Evolutionary conservation across 2,113 vertebrate species (phyloP), one percentile per base, ranked within the genome.

Genomic region (Lagopus leucura): DNA sequence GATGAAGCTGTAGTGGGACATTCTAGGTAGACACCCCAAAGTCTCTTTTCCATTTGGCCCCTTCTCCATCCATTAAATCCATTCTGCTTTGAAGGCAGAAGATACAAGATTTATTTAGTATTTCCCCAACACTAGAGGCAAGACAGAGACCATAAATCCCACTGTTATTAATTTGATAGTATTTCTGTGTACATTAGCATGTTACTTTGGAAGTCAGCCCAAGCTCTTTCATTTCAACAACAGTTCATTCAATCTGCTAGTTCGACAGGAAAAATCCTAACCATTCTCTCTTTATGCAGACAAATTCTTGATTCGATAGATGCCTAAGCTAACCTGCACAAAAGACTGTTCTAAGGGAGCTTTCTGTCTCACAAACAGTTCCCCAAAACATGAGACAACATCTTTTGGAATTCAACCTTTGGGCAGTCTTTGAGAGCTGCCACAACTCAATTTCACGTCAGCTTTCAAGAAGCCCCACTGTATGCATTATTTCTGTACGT

Each of bases 381-480:
- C 32, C 32, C 42, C 57, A 25, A 28, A 11, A 14, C 0, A 0
- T 19, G 17, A 92, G 20, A 54, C 21, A 84, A 2, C 50, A 57
- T 13, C 75, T 25, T 50, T 50, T 50, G 48, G 48, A 50, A 50
- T 50, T 25, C 48, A 50, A 22, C 48, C 12, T 50, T 50, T 25
- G 7, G 22, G 22, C 48, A 13, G 48, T 50, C 48, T 50, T 50
- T 24, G 48, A 50, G 32, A 65, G 30, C 15, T 69, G 32, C n/a
- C 40, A 21, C 32, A 60, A 88, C 24, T 18, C 8, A 76, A 6
- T 40, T 90, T 80, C 42, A 70, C 34, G 50, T 77, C 18, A 86
- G 1, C 34, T 11, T 82, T 92, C 54, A 48, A n/a, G 32, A 91
- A 63, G 36, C 6, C 8, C 16, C 2, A 34, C 0, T 0, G 0